These are phyloP conservation scores for Psilanteris sp. DNA, from an alignment of 1,140 invertebrate genomes.

Conservation along the genomic window DNA sequence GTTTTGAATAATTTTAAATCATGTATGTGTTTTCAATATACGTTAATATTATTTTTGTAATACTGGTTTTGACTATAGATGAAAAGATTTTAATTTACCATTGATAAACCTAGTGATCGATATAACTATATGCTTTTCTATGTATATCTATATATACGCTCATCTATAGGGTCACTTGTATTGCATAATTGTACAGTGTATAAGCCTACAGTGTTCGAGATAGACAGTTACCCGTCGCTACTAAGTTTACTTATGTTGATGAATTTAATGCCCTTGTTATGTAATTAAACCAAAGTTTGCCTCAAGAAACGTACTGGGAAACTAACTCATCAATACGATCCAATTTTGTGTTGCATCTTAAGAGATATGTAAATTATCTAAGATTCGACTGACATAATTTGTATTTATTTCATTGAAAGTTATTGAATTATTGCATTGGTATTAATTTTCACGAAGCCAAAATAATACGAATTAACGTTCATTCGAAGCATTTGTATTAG, in stretches of 20 bases:
- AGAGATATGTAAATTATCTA: conserved; percentile 32
- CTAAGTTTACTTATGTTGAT: conserved; percentile 60
- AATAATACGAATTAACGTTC: too few species aligned
- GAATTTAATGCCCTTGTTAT: conserved; percentile 46
- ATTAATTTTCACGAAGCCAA: too few species aligned
- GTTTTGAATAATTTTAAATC: too few species aligned
- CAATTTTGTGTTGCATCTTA: conserved; percentile 17
- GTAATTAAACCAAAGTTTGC: conserved; percentile 40
- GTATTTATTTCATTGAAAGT: conserved; percentile 36
- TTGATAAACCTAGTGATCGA: conserved; percentile 43
- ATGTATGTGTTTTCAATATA: too few species aligned
- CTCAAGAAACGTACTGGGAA: too few species aligned
- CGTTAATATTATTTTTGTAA: too few species aligned
- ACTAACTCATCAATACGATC: conserved; percentile 43
- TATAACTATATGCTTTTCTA: conserved; percentile 46
- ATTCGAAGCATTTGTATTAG: too few species aligned
- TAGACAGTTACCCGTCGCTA: conserved; percentile 31
- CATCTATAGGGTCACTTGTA: conserved; percentile 50
- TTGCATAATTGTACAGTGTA: conserved; percentile 41
- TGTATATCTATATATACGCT: conserved; percentile 28
- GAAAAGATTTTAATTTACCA: conserved; percentile 42
- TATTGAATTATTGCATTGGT: too few species aligned
- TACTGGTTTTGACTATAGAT: too few species aligned
- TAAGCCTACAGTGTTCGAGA: conserved; percentile 8
- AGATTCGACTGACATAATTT: conserved; percentile 31